These are phyloP conservation scores for Drosophila nebulosa DNA, from an alignment of 1,140 invertebrate genomes.

Conservation along the genomic window DNA sequence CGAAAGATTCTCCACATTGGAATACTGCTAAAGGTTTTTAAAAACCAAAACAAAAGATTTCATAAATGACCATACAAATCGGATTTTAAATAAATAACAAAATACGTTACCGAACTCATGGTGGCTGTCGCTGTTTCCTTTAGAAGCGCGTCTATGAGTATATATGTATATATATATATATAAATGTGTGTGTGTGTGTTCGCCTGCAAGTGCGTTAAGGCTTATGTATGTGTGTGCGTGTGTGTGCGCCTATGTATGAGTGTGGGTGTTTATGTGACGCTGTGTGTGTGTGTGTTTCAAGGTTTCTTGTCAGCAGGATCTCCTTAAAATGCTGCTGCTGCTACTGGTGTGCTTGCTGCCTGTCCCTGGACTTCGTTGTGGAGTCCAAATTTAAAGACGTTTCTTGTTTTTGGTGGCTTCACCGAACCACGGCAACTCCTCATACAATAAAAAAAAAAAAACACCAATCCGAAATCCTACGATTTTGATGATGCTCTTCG, in stretches of 20 bases:
- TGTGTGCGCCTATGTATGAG: conserved; percentile 20
- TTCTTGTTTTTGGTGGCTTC: not conserved
- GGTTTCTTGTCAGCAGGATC: conserved; percentile 27
- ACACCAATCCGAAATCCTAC: not conserved
- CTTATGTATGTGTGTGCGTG: conserved; percentile 20
- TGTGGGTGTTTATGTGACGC: conserved; percentile 22
- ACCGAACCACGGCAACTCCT: not conserved
- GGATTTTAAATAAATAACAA: conserved; percentile 40
- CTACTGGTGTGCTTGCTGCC: not conserved
- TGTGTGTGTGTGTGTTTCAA: conserved; percentile 45
- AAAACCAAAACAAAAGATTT: conserved; percentile 33
- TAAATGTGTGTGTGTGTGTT: conserved; percentile 5
- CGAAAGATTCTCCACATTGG: conserved; percentile 95
- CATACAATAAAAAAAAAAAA: not conserved
- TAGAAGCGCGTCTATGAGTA: conserved; percentile 1
- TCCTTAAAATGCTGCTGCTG: not conserved
- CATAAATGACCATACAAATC: conserved; percentile 48
- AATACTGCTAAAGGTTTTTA: conserved; percentile 83
- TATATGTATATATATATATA: not conserved
- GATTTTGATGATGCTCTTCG: not conserved
- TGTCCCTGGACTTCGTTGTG: not conserved
- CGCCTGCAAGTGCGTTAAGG: not conserved
- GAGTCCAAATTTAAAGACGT: too few species aligned
- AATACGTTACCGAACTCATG: conserved; percentile 70
- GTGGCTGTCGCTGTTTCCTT: conserved; percentile 22